These are phyloP conservation scores for Nasonia longicornis DNA, from an alignment of 1,140 invertebrate species.

Conservation along the genomic window DNA sequence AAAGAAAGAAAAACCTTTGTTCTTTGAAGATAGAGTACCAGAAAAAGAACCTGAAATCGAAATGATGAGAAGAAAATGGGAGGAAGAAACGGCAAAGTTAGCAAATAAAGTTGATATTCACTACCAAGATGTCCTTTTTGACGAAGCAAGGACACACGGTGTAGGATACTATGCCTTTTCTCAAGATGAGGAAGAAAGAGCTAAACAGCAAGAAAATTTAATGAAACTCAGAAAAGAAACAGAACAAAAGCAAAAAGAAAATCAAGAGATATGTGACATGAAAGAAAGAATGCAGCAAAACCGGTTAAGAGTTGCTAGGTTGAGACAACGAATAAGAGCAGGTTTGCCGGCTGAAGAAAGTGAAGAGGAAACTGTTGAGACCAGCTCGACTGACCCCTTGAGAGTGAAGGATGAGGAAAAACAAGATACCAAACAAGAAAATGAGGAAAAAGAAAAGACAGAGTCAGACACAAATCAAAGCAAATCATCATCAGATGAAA, in stretches of 20 bases:
- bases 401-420: slow-evolving; percentile 2
- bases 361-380: slow-evolving; percentile 66
- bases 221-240: slow-evolving; percentile 80
- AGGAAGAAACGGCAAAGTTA: slow-evolving; percentile 73
- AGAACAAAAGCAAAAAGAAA: slow-evolving; percentile 74
- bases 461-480: slow-evolving; percentile 52
- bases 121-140: slow-evolving; percentile 90
- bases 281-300: slow-evolving; percentile 79
- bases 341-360: slow-evolving; percentile 77
- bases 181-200: slow-evolving; percentile 81
- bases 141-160: slow-evolving; percentile 90
- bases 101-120: slow-evolving; percentile 79
- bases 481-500: slow-evolving; percentile 64
- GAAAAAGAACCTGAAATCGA: slow-evolving; percentile 64
- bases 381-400: slow-evolving; percentile 57
- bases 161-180: slow-evolving; percentile 91
- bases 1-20: slow-evolving; percentile 36
- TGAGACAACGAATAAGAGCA: slow-evolving; percentile 80
- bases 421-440: neutral
- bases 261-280: slow-evolving; percentile 74
- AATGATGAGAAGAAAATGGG: slow-evolving; percentile 73
- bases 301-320: slow-evolving; percentile 81
- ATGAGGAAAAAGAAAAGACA: slow-evolving; percentile 59
- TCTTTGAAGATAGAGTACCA: slow-evolving; percentile 32
- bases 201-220: slow-evolving; percentile 82